These are phyloP conservation scores for Chrysolina haemoptera DNA, from an alignment of 2,888 invertebrate genomes.

Conservation along the genomic window DNA sequence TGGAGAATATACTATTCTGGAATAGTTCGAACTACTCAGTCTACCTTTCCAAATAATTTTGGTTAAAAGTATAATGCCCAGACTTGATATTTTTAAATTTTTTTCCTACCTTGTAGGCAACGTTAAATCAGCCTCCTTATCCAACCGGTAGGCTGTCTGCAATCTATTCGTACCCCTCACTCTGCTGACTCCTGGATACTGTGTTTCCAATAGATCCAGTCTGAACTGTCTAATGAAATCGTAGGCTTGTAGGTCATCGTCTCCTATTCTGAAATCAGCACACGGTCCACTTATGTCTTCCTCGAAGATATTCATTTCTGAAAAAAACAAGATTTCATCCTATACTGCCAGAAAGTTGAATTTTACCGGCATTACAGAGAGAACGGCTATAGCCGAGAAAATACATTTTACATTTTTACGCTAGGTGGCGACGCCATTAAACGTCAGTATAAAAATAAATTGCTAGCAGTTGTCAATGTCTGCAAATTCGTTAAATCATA, in stretches of 20 bases:
- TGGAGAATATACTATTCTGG: no score
- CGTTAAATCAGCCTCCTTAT: conserved; percentile 81
- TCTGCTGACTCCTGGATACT: conserved; percentile 78
- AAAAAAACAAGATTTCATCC: conserved; percentile 7
- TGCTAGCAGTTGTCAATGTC: no score
- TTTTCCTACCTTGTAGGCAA: conserved; percentile 77
- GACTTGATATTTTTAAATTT: neutral
- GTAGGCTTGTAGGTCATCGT: conserved; percentile 85
- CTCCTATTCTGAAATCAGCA: conserved; percentile 76
- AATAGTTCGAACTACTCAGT: no score
- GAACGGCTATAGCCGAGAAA: no score
- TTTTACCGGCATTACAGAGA: no score
- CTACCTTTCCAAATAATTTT: no score
- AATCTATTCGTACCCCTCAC: conserved; percentile 83
- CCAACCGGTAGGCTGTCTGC: conserved; percentile 87
- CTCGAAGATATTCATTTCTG: conserved; percentile 53
- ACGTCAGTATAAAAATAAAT: no score
- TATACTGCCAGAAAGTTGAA: no score
- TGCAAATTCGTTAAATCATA: no score
- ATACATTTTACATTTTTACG: no score
- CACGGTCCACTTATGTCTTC: conserved; percentile 70
- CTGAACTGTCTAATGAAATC: conserved; percentile 87
- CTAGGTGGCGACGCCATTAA: no score
- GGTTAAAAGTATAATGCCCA: neutral
- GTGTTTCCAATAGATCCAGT: conserved; percentile 76